phyloP scores from a whole-genome alignment of 2,113 vertebrate genomes.

The Aspiorhynchus laticeps region DNA sequence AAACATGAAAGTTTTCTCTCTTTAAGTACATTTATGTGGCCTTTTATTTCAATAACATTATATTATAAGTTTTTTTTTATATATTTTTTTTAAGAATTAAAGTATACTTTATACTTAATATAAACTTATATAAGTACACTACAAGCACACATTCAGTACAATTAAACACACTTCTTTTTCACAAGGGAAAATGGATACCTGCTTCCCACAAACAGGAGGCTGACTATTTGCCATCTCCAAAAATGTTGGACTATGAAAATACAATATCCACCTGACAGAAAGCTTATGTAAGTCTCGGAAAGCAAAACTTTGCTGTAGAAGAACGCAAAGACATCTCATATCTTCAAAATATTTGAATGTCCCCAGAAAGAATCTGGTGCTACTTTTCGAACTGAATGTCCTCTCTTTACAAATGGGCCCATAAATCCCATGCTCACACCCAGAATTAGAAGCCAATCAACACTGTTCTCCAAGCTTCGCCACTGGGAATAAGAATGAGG shows the following conservation, averaged over 20 bases:
- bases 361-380: background rate
- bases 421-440: background rate
- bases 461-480: background rate
- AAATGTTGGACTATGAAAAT: background rate
- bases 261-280: background rate
- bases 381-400: background rate
- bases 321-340: background rate
- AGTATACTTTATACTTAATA: too few relatives aligned
- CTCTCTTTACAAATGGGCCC: background rate
- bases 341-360: background rate
- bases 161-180: background rate
- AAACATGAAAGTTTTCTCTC: background rate
- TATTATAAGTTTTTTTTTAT: background rate
- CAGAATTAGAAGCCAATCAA: background rate
- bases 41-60: background rate
- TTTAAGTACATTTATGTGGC: background rate
- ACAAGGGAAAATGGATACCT: background rate
- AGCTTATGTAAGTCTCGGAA: background rate
- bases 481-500: constrained; percentile 22
- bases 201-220: background rate
- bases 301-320: background rate
- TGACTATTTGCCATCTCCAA: background rate
- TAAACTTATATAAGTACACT: background rate
- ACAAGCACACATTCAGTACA: background rate
- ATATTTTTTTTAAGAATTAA: background rate